Percentiles rank a stretch among this genome's conserved stretches.
Evolutionary conservation across 1,140 invertebrate genomes (phyloP).

Genomic region (Drosophila sp.): DNA sequence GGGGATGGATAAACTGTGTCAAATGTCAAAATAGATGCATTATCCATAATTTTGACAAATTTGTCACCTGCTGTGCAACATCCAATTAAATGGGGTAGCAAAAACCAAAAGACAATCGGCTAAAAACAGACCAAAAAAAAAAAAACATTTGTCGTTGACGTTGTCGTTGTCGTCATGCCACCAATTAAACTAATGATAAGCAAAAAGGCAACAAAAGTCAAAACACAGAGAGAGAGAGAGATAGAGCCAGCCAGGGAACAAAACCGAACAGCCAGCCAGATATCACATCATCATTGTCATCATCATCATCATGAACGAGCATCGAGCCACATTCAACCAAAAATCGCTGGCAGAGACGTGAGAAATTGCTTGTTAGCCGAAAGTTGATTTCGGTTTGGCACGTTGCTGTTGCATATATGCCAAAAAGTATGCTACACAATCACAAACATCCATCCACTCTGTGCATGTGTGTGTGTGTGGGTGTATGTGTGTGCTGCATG

Average conservation of each 20-base stretch:
- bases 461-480: conserved; percentile 18
- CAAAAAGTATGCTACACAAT: conserved; percentile 74
- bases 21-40: conserved; percentile 74
- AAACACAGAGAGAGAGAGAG: conserved; percentile 42
- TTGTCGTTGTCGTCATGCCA: conserved; percentile 70
- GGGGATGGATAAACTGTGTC: conserved; percentile 65
- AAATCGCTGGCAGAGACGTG: conserved; percentile 69
- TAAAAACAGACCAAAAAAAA: conserved; percentile 6
- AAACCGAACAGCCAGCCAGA: not conserved
- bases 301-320: conserved; percentile 21
- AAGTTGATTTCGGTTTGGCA: conserved; percentile 77
- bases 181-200: conserved; percentile 81
- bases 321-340: conserved; percentile 35
- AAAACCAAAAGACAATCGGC: conserved; percentile 32
- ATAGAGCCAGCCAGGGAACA: not conserved
- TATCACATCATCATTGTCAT: not conserved
- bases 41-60: not conserved
- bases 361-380: conserved; percentile 78
- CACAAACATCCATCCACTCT: not conserved
- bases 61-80: conserved; percentile 64
- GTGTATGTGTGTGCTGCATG: conserved; percentile 34
- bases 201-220: conserved; percentile 65
- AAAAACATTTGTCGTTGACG: conserved; percentile 15
- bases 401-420: conserved; percentile 52
- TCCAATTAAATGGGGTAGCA: conserved; percentile 70